Evolutionary conservation across 2,888 invertebrate species (phyloP).

Genomic region (Myopa tessellatipennis): DNA sequence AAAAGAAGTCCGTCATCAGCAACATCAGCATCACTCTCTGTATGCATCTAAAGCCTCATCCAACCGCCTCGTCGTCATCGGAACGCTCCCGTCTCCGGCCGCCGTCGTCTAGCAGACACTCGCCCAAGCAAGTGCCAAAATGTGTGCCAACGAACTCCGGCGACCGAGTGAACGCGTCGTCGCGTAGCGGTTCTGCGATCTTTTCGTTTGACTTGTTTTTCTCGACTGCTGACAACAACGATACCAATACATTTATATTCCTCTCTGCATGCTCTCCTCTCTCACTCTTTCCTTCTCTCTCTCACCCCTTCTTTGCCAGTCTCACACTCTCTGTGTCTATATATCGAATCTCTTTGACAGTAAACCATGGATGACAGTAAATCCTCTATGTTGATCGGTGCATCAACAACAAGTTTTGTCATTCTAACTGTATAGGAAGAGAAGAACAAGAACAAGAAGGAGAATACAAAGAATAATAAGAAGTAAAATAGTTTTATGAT

Average conservation of each 20-base stretch:
- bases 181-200: constrained; percentile 41
- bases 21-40: neutral
- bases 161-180: constrained; percentile 57
- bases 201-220: constrained; percentile 36
- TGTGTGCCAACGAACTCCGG: constrained; percentile 59
- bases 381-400: neutral
- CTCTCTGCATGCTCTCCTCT: constrained; percentile 5
- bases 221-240: neutral
- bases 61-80: constrained; percentile 19
- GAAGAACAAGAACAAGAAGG: no score
- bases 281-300: neutral
- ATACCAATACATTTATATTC: neutral
- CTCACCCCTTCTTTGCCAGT: no score
- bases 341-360: no score
- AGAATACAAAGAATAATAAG: no score
- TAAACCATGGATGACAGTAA: neutral
- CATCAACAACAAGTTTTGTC: neutral
- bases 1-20: neutral
- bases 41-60: neutral
- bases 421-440: no score
- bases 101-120: constrained; percentile 5
- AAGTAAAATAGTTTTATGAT: no score
- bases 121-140: constrained; percentile 43
- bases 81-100: constrained; percentile 27
- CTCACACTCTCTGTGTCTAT: no score